These are phyloP conservation scores for Phalanger gymnotis DNA, from an alignment of 2,797 vertebrate species.

Conservation along the genomic window DNA sequence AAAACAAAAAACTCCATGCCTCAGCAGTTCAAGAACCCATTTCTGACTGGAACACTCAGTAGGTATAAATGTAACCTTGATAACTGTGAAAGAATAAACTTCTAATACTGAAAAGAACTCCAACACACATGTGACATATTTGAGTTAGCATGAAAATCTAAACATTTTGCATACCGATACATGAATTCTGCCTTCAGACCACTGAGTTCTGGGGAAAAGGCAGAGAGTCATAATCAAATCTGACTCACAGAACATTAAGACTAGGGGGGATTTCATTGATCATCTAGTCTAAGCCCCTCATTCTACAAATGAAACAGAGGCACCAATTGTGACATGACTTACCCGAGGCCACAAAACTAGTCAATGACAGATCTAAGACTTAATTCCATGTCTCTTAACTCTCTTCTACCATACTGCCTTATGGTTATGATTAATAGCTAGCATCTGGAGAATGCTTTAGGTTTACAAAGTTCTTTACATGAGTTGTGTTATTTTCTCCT, in stretches of 20 bases:
- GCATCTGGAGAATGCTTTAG: not conserved
- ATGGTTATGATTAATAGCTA: not conserved
- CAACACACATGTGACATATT: slow-evolving; percentile 47
- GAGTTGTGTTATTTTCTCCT: not conserved
- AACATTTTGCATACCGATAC: slow-evolving; percentile 22
- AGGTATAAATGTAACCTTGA: slow-evolving; percentile 91
- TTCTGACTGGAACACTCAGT: slow-evolving; percentile 90
- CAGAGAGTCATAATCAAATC: not conserved
- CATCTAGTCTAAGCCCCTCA: not conserved
- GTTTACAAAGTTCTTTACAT: not conserved
- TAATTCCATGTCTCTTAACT: not conserved
- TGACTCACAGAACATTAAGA: not conserved
- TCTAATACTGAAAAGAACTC: slow-evolving; percentile 71
- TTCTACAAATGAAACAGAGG: not conserved
- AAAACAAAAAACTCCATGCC: slow-evolving; percentile 85
- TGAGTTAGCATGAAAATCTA: slow-evolving; percentile 43
- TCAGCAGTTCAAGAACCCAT: slow-evolving; percentile 93
- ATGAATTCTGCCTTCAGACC: not conserved
- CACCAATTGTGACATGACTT: not conserved
- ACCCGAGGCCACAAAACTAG: not conserved
- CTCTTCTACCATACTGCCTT: not conserved
- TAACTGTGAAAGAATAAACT: slow-evolving; percentile 85
- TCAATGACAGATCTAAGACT: not conserved
- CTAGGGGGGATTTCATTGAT: not conserved
- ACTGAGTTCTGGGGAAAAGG: slow-evolving; percentile 33